Evolutionary conservation across 1,140 invertebrate species (phyloP), one percentile per base, ranked within the genome.

Genomic region (Platyscapa corneri): DNA sequence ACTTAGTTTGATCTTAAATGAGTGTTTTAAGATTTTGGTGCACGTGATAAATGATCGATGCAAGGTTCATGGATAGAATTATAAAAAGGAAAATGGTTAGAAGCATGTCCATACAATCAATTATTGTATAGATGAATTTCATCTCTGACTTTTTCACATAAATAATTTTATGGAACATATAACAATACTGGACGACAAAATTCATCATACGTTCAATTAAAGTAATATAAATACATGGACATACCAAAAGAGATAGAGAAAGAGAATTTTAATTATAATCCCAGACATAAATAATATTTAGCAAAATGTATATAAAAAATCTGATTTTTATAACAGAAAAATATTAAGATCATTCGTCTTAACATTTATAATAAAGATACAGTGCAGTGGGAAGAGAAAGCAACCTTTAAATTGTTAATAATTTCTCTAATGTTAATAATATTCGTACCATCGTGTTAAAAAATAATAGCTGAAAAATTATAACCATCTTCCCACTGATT

Each of bases 1-100:
- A 78, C 37, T 70, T 83, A 39, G 65, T 70, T 60, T 72, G 20
- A 70, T 86, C 49, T 53, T 65, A 53, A 86, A 83, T 86, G 42
- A 86, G 80, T 30, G 65, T 42, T 23, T 79, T n/a, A 42, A 83
- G 65, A 72, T 70, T 86, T 67, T 79, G 76, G 85, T 83, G 81
- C 81, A 83, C 46, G 37, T 86, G 85, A 86, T 70, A 39, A 46
- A 86, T 83, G 85, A 74, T 64, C 23, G 67, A 86, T 80, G 81
- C 65, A 78, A 78, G 85, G 85, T 83, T 82, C n/a, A 42, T 67
- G 80, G 84, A 82, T 53, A 23, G 64, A 81, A 49, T 37, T 32
- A 56, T 77, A 46, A 82, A 27, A 27, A 56, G 20, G 64, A 80
- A 46, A 77, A 82, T 32, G 78, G n/a, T 65, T 14, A 60, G 23